Base-by-base conservation (phyloP, 2,888 invertebrate genomes). In the Linnaemya vulpina region DNA sequence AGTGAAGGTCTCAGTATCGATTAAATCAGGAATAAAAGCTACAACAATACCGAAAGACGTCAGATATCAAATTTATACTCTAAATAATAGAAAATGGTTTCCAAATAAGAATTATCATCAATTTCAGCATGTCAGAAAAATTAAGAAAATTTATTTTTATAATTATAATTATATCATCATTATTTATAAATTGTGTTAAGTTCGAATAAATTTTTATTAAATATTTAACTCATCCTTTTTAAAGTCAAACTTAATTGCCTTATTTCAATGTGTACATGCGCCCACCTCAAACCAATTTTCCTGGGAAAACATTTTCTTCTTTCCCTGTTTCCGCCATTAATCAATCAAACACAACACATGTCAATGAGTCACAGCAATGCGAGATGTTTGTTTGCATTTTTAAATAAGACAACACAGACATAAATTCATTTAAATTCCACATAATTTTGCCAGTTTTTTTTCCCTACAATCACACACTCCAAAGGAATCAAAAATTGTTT, bases 301-400 rank as follows among this genome's bases (percentile, higher is more conserved):
- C n/a, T 30, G 17, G 53, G 15, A n/a, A 53, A 62, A 17, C 63
- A n/a, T n/a, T 53, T 71, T 73, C 1, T 4, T 71, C 30, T 70
- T 63, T 51, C 25, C 40, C 77, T 51, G 49, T 43, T 83, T 51
- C 35, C 49, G 55, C 71, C 60, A 80, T 77, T 80, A 68, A 75
- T 79, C 76, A 80, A 77, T 83, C 79, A 83, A 62, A 80, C 20
- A 87, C 87, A 87, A 83, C 87, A 87, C 82, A 86, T 87, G 88
- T 86, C 87, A 86, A 82, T 82, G 83, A 87, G 83, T 83, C 86
- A 81, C 74, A 80, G 60, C 74, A 74, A 67, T 80, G 58, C 67
- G 58, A 74, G 30, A 65, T 67, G 71, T 71, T 62, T 83, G 82
- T 75, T 77, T 86, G 82, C 67, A 77, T 75, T 80, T 84, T 86